These are phyloP conservation scores for Diachasma alloeum DNA, from an alignment of 1,140 invertebrate species.

Conservation along the genomic window DNA sequence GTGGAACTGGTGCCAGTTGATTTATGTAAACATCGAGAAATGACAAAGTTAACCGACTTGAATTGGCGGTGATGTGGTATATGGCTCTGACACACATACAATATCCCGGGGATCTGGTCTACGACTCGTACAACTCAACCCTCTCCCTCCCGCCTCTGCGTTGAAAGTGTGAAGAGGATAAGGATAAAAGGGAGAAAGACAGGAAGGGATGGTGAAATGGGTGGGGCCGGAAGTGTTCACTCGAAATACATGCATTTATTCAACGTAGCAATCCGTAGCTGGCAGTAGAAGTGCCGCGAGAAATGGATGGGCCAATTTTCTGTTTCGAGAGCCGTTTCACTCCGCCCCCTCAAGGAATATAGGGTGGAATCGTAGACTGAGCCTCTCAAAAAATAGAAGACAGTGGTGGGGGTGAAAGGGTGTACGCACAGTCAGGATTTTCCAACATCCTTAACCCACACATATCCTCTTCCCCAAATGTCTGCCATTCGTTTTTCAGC, in stretches of 20 bases:
- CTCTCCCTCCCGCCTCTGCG: background rate
- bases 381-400: background rate
- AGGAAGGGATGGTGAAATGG: background rate
- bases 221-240: conserved; percentile 31
- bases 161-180: conserved; percentile 9
- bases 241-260: conserved; percentile 54
- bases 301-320: conserved; percentile 59
- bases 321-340: conserved; percentile 40
- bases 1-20: background rate
- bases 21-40: conserved; percentile 3
- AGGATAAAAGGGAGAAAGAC: conserved; percentile 22
- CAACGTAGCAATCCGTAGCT: conserved; percentile 45
- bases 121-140: conserved; percentile 22
- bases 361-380: background rate
- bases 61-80: background rate
- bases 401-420: background rate
- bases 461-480: background rate
- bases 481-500: conserved; percentile 7
- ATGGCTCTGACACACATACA: background rate
- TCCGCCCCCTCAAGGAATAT: background rate
- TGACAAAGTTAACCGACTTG: conserved; percentile 9
- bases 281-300: conserved; percentile 46
- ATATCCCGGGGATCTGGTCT: conserved; percentile 1
- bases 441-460: conserved; percentile 14
- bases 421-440: conserved; percentile 39